Evolutionary conservation across 2,797 vertebrate species (phyloP), one percentile per base, ranked within the genome.

Genomic region (Myripristis murdjan): DNA sequence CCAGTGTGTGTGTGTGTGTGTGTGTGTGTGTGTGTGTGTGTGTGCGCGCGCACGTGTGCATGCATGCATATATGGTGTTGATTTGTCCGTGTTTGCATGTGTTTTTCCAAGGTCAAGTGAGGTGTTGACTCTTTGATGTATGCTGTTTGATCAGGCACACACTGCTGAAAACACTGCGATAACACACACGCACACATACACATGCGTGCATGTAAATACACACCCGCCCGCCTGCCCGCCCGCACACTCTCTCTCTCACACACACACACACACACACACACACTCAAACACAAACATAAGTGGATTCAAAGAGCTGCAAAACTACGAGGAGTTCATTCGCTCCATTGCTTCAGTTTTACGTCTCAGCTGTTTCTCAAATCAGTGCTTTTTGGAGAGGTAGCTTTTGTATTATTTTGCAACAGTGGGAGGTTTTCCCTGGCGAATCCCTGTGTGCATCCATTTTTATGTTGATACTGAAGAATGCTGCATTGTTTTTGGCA

Each of bases 81-180:
- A 71, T 60, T 37, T 46, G 1, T 51, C 1, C n/a, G 31, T 82
- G 75, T 86, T 82, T 77, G 69, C 63, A 46, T 70, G 78, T 81
- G 84, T 76, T 82, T 76, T 84, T 89, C 76, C 70, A 69, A 80
- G 75, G 84, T 76, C 20, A 33, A 73, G 62, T 76, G 84, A 84
- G 68, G 75, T 86, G 74, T 88, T 90, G 84, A 91, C 86, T 84
- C 79, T 85, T 77, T 82, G 65, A 73, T 89, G 77, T 71, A 73
- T 47, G 9, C 54, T 89, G 87, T 93, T 92, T 90, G 87, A 87
- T 90, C 83, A 85, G 77, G 35, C 85, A 73, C 84, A 91, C 77
- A 79, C 68, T 55, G 73, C 75, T 82, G 84, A 87, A 77, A 81
- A 68, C 51, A 69, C 62, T 16, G 73, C 1, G 44, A 81, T 79